Evolutionary conservation across 2,113 vertebrate genomes (phyloP), one percentile per base, ranked within the genome.

Genomic region (Ophthalmotilapia sp.): DNA sequence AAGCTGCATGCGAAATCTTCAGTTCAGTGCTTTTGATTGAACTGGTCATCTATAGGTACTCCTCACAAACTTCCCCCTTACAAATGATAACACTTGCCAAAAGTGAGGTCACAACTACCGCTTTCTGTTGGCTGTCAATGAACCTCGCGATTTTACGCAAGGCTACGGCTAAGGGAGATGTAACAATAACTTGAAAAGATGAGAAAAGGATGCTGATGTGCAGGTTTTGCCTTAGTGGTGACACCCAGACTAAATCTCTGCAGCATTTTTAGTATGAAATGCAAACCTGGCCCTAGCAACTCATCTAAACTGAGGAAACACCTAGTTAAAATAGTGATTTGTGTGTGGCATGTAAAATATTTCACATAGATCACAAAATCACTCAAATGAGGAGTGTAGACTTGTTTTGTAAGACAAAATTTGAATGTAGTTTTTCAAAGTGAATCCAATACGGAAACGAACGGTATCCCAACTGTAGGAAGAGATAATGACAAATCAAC

Each of bases 401-500:
- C 36, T 70, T 70, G n/a, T 70, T 45, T 73, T 73, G 0, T 45
- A 26, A 73, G 1, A 73, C n/a, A 26, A 45, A 26, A 9, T 73
- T 73, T 23, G 38, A 26, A 73, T 45, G 6, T 65, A 36, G 2
- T 73, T 0, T 45, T 73, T 45, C 8, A 45, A 14, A 45, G 13
- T 45, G 13, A 45, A 42, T 45, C 40, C 13, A 73, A 15, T 45
- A 15, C 1, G 0, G 3, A 26, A 38, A 9, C 1, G 14, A 45
- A 73, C 0, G 2, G 68, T 11, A 75, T 26, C 21, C 51, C 21
- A 42, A 23, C n/a, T 4, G 31, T 88, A 40, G 49, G 80, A 62
- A 68, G 83, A 83, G 73, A 88, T 3, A 53, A 33, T 73, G 21
- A 45, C 7, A 65, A 79, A 29, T 73, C 4, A 55, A 36, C 21